Evolutionary conservation across 2,113 vertebrate genomes (phyloP), one percentile per base, ranked within the genome.

Genomic region (Megalops atlanticus): DNA sequence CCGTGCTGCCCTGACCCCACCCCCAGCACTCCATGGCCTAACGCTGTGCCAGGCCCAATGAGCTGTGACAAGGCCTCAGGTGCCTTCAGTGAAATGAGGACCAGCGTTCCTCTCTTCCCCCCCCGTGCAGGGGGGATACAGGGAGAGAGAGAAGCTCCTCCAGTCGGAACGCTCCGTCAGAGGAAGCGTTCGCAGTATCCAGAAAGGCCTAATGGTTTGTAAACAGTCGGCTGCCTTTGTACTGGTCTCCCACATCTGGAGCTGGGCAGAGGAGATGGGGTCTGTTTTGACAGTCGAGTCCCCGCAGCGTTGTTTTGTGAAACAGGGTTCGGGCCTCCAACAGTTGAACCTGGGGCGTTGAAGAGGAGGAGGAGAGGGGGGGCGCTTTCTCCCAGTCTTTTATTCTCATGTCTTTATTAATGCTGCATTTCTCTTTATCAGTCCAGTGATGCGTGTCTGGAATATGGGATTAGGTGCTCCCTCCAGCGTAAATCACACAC

Each of bases 251-350:
- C 75, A 89, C 89, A 91, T 91, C 89, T 91, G 89, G 88, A 89
- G 80, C 77, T 7, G 78, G 81, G 83, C 77, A 21, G 74, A n/a
- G 24, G 81, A 79, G 82, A 70, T 4, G 73, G 31, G 81, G 73
- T 39, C 81, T 90, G 86, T 91, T 92, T 89, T 93, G 87, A 90
- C 86, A 91, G 88, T 86, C 21, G 14, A 27, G 39, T 69, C 80
- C 74, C 41, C 18, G 41, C 40, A 27, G 80, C 49, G 36, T 80
- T 45, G 40, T 40, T 80, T 64, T 54, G 33, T 86, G 88, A 88
- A 88, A 79, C 84, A 7, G 70, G 79, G 83, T 82, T 74, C 80
- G 10, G 77, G 86, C 81, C 81, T 88, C 81, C 76, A 68, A 73
- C 88, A 83, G 82, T 77, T 79, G 82, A 77, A 85, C 74, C 81